phyloP scores from a whole-genome alignment of 2,888 invertebrate genomes.

The Chymomyza procnemis region DNA sequence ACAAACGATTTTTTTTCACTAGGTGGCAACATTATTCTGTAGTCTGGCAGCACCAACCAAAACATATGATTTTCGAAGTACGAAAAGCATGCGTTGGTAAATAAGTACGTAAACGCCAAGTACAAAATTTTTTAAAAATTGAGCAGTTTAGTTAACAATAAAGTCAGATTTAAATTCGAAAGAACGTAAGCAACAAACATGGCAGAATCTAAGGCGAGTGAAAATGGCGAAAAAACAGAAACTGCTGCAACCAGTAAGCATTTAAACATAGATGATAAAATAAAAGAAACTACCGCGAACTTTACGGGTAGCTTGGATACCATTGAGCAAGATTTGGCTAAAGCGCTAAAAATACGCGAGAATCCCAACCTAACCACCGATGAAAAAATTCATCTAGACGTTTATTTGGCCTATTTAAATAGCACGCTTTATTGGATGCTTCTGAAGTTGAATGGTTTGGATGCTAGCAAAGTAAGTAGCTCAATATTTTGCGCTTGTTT shows the following conservation, averaged over 20 bases:
- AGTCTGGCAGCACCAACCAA: too few species aligned
- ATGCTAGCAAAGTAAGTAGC: constrained; percentile 38
- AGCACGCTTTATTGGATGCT: constrained; percentile 56
- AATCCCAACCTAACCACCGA: constrained; percentile 14
- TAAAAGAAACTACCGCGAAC: constrained; percentile 10
- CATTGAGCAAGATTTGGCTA: constrained; percentile 44
- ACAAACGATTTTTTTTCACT: too few species aligned
- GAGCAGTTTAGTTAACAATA: too few species aligned
- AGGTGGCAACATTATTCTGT: too few species aligned
- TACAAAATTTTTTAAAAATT: too few species aligned
- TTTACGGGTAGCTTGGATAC: constrained; percentile 31
- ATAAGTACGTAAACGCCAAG: too few species aligned
- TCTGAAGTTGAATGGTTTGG: constrained; percentile 43
- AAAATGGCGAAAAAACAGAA: background rate
- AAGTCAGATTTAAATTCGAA: background rate
- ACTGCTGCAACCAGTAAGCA: background rate
- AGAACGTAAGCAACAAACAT: background rate
- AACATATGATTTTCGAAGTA: too few species aligned
- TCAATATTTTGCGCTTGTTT: background rate
- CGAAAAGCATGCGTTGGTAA: too few species aligned
- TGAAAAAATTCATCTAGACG: constrained; percentile 50
- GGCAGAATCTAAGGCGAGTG: background rate
- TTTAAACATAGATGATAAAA: constrained; percentile 17
- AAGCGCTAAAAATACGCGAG: constrained; percentile 13
- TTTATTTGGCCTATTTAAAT: constrained; percentile 41